phyloP scores from a whole-genome alignment of 2,113 vertebrate genomes.

The Muscicapa adusta region DNA sequence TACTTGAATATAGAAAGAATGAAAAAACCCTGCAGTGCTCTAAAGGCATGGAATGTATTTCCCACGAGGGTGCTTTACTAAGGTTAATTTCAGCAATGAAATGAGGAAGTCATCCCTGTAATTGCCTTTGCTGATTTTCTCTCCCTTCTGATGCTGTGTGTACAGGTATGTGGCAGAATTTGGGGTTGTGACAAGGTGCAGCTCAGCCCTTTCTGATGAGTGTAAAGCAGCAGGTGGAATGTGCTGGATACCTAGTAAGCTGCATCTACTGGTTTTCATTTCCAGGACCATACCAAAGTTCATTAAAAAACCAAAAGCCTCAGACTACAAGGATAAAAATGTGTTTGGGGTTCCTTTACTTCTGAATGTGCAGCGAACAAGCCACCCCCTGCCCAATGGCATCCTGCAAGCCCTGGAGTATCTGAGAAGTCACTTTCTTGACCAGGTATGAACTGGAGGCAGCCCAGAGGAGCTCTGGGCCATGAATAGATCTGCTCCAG shows the following conservation, averaged over 20 bases:
- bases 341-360: conserved; percentile 86
- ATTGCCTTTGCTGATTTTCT: not conserved
- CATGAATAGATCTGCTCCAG: not conserved
- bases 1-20: not conserved
- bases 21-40: not conserved
- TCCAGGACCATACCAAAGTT: conserved; percentile 83
- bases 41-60: not conserved
- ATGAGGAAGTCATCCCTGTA: not conserved
- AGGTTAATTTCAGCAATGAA: not conserved
- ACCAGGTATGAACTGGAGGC: conserved; percentile 74
- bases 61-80: not conserved
- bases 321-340: conserved; percentile 76
- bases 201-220: not conserved
- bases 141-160: not conserved
- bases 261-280: not conserved
- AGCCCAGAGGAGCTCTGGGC: not conserved
- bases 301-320: conserved; percentile 72
- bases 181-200: not conserved
- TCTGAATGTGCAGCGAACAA: conserved; percentile 76
- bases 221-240: not conserved
- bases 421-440: conserved; percentile 78
- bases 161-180: not conserved
- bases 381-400: conserved; percentile 77
- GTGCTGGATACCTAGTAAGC: not conserved
- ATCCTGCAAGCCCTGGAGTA: conserved; percentile 83